Conservation (phyloP, 2,797 vertebrate species). For the Pogoniulus pusillus region DNA sequence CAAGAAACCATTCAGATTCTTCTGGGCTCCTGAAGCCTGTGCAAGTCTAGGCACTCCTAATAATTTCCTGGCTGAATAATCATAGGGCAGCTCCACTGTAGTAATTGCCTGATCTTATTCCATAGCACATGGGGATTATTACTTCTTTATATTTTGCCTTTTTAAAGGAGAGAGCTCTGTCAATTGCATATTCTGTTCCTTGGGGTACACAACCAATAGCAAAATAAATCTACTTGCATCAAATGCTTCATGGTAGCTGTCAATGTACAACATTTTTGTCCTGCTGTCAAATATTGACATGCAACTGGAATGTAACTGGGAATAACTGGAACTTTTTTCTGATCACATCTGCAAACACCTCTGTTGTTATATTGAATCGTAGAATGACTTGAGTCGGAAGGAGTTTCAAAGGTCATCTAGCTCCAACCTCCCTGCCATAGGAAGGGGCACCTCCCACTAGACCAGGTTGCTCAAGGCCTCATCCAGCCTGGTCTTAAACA, state of each 20-base stretch:
- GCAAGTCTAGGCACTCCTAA: neutral
- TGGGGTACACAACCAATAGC: neutral
- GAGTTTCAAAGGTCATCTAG: no score
- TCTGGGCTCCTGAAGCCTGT: neutral
- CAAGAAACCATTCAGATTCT: neutral
- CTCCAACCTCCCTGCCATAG: no score
- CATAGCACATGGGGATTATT: neutral
- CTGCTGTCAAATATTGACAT: neutral
- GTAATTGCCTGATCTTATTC: neutral
- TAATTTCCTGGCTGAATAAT: neutral
- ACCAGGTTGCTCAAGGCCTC: no score
- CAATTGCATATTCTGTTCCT: neutral
- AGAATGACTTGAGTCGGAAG: no score
- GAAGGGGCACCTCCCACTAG: no score
- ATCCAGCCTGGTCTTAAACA: no score
- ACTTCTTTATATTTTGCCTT: neutral
- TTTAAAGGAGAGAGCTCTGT: neutral
- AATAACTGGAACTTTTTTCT: neutral
- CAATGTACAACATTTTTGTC: neutral
- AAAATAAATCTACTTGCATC: neutral
- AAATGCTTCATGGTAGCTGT: neutral
- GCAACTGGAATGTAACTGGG: neutral
- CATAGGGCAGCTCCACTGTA: neutral
- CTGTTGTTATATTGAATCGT: neutral
- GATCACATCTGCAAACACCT: neutral